Base-by-base conservation (phyloP, 2,797 vertebrate genomes). In the Hydrocynus forskahlii region DNA sequence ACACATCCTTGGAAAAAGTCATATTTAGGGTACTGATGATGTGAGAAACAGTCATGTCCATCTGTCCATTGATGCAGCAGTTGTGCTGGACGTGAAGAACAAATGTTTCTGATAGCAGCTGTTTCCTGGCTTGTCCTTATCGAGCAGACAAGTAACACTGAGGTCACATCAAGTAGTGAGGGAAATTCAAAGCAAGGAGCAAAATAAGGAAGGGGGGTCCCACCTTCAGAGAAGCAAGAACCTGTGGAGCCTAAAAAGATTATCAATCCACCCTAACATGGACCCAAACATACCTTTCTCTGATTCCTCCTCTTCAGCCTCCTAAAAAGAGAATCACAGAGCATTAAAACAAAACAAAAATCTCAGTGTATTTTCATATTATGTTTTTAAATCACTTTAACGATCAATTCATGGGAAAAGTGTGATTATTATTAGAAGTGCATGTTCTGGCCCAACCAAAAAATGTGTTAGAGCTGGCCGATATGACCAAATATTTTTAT, bases 211-310 rank as follows among this genome's bases (percentile, higher is more conserved):
- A 71, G 75, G 72, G 19, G 70, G 83, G 84, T 86, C 73, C 80
- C 72, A 81, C 78, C 76, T 84, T 88, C 75, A 82, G 54, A 74
- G 71, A 76, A 80, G 52, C 12, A 71, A 83, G 67, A 68, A 81
- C 84, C 86, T 87, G 83, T 12, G 75, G 83, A 88, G 81, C 50
- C 57, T 66, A 81, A 83, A 75, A 80, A 54, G 7, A 71, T 91
- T 86, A 88, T 40, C 48, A 78, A 57, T 77, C 50, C 81, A 70
- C 75, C 80, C 80, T 50, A 71, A 81, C 72, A n/a, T 55, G 67
- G 71, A 57, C 78, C 82, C 86, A 92, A 88, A 97, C 97, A 94
- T 98, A 99, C 98, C 98, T 96, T 97, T 99, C 90, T 98, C 97
- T 87, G 95, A 96, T 90, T 97, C 97, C 88, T 95, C 95, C 87